These are phyloP conservation scores for Stenoptilia bipunctidactyla DNA, from an alignment of 2,888 invertebrate genomes.

Conservation along the genomic window DNA sequence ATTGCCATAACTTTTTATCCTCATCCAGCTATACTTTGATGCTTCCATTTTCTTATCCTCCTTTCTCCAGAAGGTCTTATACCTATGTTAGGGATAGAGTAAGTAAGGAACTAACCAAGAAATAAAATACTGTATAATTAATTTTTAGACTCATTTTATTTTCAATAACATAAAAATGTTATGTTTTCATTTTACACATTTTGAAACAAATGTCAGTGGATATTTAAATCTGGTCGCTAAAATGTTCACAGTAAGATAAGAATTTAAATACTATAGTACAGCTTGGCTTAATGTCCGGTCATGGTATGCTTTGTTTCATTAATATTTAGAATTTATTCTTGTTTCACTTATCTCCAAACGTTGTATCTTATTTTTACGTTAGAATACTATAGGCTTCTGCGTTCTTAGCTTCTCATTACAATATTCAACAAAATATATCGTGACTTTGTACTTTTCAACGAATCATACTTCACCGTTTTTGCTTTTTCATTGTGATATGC, in stretches of 20 bases:
- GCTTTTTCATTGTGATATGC: constrained; percentile 58
- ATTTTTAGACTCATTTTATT: constrained; percentile 71
- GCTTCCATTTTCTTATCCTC: no score
- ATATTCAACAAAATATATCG: constrained; percentile 63
- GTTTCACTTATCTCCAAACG: constrained; percentile 71
- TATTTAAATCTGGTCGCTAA: constrained; percentile 54
- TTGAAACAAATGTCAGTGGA: constrained; percentile 61
- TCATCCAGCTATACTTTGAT: no score
- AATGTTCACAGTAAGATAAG: constrained; percentile 50
- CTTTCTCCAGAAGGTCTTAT: no score
- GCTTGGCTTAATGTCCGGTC: constrained; percentile 54
- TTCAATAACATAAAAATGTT: constrained; percentile 74
- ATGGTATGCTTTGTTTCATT: constrained; percentile 38
- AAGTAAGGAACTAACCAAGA: background rate
- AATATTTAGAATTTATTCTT: constrained; percentile 37
- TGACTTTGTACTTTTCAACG: constrained; percentile 44
- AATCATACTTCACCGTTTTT: constrained; percentile 45
- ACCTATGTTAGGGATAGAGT: background rate
- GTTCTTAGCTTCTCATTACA: constrained; percentile 55
- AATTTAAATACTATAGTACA: constrained; percentile 54
- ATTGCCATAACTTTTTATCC: no score
- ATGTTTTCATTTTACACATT: constrained; percentile 66
- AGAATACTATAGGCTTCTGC: constrained; percentile 48
- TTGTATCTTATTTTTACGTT: constrained; percentile 54
- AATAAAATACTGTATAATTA: constrained; percentile 37